These are phyloP conservation scores for Ectemnius continuus DNA, from an alignment of 2,888 invertebrate genomes.

Conservation along the genomic window DNA sequence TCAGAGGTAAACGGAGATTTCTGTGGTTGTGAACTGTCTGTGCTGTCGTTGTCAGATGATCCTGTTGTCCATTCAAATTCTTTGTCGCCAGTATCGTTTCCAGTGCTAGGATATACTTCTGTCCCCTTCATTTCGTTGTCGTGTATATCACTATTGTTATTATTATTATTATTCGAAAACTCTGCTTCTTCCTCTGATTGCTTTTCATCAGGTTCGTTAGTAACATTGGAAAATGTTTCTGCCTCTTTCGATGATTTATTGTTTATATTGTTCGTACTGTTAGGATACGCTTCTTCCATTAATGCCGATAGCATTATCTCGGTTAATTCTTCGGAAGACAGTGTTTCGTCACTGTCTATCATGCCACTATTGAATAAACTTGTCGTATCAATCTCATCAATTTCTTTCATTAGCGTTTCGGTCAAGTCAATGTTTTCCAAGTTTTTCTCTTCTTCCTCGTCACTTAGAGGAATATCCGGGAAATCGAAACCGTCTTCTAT, in stretches of 20 bases:
- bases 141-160: neutral
- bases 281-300: neutral
- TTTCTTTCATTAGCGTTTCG: too few species aligned
- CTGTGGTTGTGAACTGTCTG: too few species aligned
- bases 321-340: neutral
- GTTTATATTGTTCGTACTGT: neutral
- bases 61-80: neutral
- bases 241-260: neutral
- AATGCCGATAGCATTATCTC: neutral
- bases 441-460: too few species aligned
- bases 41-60: too few species aligned
- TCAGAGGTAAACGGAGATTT: too few species aligned
- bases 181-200: neutral
- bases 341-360: too few species aligned
- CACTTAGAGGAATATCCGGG: too few species aligned
- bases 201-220: conserved; percentile 1
- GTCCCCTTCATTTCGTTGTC: neutral
- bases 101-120: neutral
- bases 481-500: too few species aligned
- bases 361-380: too few species aligned
- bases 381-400: too few species aligned
- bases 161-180: neutral
- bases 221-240: neutral
- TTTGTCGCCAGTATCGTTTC: neutral
- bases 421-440: too few species aligned